Evolutionary conservation across 2,797 vertebrate species (phyloP).

Genomic region (Thamnophis elegans): DNA sequence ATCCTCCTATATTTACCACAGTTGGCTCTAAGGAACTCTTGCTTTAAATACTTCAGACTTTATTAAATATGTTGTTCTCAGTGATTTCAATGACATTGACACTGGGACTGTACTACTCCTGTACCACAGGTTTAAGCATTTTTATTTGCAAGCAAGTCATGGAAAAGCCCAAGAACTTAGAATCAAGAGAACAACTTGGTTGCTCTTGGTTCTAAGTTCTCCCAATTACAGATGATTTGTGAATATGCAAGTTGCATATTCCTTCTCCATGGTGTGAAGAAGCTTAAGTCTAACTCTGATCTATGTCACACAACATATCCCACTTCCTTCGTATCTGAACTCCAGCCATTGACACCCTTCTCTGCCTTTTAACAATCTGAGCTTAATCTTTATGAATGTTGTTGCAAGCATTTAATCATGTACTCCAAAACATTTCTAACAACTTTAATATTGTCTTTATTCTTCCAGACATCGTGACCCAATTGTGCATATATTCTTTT

Average conservation of each 20-base stretch:
- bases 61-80: background rate
- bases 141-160: background rate
- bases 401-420: background rate
- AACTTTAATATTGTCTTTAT: background rate
- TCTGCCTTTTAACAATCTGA: background rate
- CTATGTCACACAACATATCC: constrained; percentile 25
- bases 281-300: constrained; percentile 22
- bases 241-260: constrained; percentile 12
- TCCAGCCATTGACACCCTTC: constrained; percentile 6
- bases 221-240: background rate
- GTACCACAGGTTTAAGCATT: background rate
- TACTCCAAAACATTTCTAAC: background rate
- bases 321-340: constrained; percentile 16
- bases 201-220: background rate
- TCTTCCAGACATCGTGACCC: background rate
- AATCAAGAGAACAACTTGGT: background rate
- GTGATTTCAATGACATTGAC: background rate
- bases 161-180: background rate
- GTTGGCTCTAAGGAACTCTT: background rate
- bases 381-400: background rate
- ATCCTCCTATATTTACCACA: background rate
- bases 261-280: constrained; percentile 15
- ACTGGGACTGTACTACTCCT: background rate
- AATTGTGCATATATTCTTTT: background rate
- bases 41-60: background rate